A percentile compares a stretch with the other conserved stretches of the same genome.
Evolutionary conservation across 1,140 invertebrate species (phyloP).

Genomic region (Drosophila sturtevanti): DNA sequence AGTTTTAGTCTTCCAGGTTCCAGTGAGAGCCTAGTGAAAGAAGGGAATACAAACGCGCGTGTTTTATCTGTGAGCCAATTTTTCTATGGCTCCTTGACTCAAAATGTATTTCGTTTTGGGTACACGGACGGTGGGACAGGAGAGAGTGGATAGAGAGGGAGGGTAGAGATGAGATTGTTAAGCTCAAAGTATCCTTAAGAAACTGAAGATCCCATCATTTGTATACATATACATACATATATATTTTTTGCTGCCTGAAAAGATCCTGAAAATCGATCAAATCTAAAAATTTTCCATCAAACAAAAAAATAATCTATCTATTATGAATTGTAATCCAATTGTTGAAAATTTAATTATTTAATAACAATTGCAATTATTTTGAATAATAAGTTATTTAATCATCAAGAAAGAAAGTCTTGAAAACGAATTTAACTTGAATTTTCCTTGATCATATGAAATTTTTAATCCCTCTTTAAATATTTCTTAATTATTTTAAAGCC

Average conservation of each 20-base stretch:
- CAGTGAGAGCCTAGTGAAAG: neutral
- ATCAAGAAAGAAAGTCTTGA: too few species aligned
- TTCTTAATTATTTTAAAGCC: too few species aligned
- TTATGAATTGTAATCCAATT: neutral
- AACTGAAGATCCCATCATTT: neutral
- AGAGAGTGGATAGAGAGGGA: neutral
- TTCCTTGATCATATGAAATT: too few species aligned
- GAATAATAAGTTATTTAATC: too few species aligned
- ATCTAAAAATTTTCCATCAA: neutral
- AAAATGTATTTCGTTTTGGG: neutral
- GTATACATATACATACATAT: neutral
- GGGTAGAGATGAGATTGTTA: too few species aligned
- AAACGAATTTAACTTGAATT: too few species aligned
- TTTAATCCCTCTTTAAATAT: too few species aligned
- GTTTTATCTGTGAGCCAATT: slow-evolving; percentile 42
- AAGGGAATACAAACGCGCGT: slow-evolving; percentile 33
- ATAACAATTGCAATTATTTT: too few species aligned
- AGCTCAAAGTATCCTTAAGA: slow-evolving; percentile 1
- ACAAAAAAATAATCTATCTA: neutral
- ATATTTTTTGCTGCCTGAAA: neutral
- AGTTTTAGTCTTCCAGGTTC: neutral
- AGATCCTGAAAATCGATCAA: neutral
- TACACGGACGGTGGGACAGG: neutral
- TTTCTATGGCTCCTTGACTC: slow-evolving; percentile 36
- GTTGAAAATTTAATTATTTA: too few species aligned